phyloP scores from a whole-genome alignment of 2,113 vertebrate genomes.

The Atrichornis clamosus region DNA sequence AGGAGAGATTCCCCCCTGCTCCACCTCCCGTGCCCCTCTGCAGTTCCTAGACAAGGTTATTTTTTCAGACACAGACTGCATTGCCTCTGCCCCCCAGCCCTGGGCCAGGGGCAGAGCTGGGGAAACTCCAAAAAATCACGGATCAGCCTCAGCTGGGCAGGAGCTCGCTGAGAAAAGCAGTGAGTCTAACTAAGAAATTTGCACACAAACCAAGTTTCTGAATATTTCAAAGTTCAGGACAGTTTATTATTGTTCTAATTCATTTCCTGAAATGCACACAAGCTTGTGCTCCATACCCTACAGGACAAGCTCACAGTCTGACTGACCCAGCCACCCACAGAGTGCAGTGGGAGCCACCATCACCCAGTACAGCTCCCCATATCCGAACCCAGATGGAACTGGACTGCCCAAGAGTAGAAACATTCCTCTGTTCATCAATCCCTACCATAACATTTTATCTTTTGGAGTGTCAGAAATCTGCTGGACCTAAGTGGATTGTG shows the following conservation, averaged over 20 bases:
- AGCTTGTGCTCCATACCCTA: background rate
- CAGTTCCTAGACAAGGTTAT: background rate
- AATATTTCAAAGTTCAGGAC: background rate
- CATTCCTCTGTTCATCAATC: background rate
- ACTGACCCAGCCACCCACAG: background rate
- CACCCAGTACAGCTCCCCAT: background rate
- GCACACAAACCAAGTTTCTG: background rate
- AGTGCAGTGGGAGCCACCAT: background rate
- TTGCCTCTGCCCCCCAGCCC: background rate
- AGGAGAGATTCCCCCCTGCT: too few relatives aligned
- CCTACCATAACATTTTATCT: background rate
- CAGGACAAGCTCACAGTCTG: background rate
- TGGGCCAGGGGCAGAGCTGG: background rate
- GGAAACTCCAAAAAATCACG: background rate
- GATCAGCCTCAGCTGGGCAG: background rate
- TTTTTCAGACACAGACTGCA: background rate
- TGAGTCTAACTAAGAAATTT: background rate
- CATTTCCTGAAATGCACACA: background rate
- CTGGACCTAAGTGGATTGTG: background rate
- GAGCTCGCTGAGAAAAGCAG: background rate
- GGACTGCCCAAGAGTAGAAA: background rate
- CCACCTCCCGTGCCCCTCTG: background rate
- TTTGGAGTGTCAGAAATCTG: background rate
- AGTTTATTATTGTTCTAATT: background rate
- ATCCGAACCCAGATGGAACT: background rate